Percentiles rank a stretch among this genome's conserved stretches.
Conservation (phyloP, 2,888 invertebrate species). For the Dryococelus australis region DNA sequence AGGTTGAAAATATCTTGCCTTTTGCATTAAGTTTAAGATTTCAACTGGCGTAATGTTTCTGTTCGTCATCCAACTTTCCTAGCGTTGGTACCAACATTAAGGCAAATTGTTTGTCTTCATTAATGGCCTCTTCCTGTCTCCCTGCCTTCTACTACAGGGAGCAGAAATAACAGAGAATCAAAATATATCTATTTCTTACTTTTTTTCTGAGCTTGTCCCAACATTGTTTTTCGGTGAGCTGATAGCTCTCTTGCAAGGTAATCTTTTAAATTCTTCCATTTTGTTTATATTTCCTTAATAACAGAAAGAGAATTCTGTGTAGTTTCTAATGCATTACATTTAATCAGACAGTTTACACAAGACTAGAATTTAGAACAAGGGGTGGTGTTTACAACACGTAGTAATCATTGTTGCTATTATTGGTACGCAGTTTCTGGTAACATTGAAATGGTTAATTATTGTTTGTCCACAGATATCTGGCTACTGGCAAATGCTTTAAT, state of each 20-base stretch:
- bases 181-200: conserved; percentile 19
- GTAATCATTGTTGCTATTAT: too few species aligned
- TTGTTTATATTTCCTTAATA: background rate
- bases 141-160: conserved; percentile 7
- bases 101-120: background rate
- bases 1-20: background rate
- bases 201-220: background rate
- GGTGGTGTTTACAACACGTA: too few species aligned
- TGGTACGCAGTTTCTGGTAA: too few species aligned
- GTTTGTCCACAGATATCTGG: background rate
- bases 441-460: background rate
- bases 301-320: background rate
- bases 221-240: background rate
- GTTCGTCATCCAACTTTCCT: background rate
- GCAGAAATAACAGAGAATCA: conserved; percentile 7
- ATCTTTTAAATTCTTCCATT: conserved; percentile 28
- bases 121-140: background rate
- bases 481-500: background rate
- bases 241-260: background rate
- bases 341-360: too few species aligned
- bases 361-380: too few species aligned
- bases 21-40: conserved; percentile 24
- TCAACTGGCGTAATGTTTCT: conserved; percentile 31
- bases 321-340: background rate
- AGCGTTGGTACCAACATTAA: conserved; percentile 19